These are phyloP conservation scores for Ormyrus rosae DNA, from an alignment of 2,888 invertebrate species.

Conservation along the genomic window DNA sequence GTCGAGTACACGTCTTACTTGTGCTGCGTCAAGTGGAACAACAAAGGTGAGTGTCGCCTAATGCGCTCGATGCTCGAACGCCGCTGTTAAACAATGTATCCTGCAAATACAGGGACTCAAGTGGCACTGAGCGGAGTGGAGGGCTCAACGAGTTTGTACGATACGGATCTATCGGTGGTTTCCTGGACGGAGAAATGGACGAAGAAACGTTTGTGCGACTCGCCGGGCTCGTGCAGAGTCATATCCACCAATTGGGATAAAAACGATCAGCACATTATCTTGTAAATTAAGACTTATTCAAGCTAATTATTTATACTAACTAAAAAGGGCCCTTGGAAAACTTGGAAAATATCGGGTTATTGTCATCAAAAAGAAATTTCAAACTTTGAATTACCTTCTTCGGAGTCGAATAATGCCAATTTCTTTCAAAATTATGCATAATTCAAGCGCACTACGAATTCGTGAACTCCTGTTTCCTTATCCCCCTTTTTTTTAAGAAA, in stretches of 20 bases:
- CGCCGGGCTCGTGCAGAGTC: slow-evolving; percentile 50
- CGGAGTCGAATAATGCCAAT: too few relatives aligned
- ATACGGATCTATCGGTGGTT: neutral
- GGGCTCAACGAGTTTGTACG: slow-evolving; percentile 35
- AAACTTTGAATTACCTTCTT: too few relatives aligned
- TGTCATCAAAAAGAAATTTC: too few relatives aligned
- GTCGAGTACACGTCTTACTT: slow-evolving; percentile 36
- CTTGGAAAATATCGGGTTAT: too few relatives aligned
- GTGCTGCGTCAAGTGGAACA: slow-evolving; percentile 63
- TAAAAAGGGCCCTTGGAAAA: too few relatives aligned
- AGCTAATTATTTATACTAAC: too few relatives aligned
- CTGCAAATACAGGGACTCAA: slow-evolving; percentile 31
- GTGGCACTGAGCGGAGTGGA: slow-evolving; percentile 53
- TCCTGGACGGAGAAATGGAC: slow-evolving; percentile 60
- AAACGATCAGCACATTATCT: slow-evolving; percentile 61
- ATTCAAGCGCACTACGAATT: too few relatives aligned
- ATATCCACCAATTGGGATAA: slow-evolving; percentile 63
- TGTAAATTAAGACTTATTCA: slow-evolving; percentile 59
- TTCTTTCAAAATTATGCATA: too few relatives aligned
- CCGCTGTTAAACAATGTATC: slow-evolving; percentile 37
- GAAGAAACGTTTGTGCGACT: slow-evolving; percentile 51
- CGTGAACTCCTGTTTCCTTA: too few relatives aligned
- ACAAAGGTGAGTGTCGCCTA: slow-evolving; percentile 22
- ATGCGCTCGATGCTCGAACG: too few relatives aligned
- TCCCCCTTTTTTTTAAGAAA: too few relatives aligned